These are phyloP conservation scores for Takifugu flavidus DNA, from an alignment of 2,113 vertebrate genomes.

Conservation along the genomic window DNA sequence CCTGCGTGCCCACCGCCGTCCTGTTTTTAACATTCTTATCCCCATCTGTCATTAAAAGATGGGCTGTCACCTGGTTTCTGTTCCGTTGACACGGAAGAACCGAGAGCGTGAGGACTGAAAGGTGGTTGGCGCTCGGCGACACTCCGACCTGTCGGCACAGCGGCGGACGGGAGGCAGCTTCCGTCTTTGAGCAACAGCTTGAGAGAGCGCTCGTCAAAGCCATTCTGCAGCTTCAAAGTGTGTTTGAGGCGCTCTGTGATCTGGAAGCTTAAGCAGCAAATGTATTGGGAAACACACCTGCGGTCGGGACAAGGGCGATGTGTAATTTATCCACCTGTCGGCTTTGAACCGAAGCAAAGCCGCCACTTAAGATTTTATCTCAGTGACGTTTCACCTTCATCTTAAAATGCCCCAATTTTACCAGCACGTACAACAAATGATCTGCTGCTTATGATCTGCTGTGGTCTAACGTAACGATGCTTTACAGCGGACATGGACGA, in stretches of 20 bases:
- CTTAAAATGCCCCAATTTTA: not conserved
- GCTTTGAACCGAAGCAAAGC: slow-evolving; percentile 4
- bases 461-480: slow-evolving; percentile 3
- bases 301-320: slow-evolving; percentile 31
- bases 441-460: slow-evolving; percentile 13
- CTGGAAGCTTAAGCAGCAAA: slow-evolving; percentile 6
- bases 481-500: slow-evolving; percentile 86
- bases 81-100: slow-evolving; percentile 24
- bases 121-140: slow-evolving; percentile 20
- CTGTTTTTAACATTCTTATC: slow-evolving; percentile 69
- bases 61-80: slow-evolving; percentile 50
- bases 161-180: slow-evolving; percentile 45
- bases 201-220: slow-evolving; percentile 37
- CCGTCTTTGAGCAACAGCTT: slow-evolving; percentile 58
- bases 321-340: slow-evolving; percentile 10
- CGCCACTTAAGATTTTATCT: slow-evolving; percentile 12
- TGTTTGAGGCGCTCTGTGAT: slow-evolving; percentile 39
- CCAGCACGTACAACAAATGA: slow-evolving; percentile 15
- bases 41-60: slow-evolving; percentile 67
- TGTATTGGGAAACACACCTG: slow-evolving; percentile 25
- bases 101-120: slow-evolving; percentile 17
- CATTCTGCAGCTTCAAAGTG: slow-evolving; percentile 57
- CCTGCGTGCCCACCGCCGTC: slow-evolving; percentile 16
- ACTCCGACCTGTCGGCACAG: slow-evolving; percentile 51
- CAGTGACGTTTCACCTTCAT: not conserved